These are phyloP conservation scores for Dinoponera quadriceps DNA, from an alignment of 1,140 invertebrate species.

Conservation along the genomic window DNA sequence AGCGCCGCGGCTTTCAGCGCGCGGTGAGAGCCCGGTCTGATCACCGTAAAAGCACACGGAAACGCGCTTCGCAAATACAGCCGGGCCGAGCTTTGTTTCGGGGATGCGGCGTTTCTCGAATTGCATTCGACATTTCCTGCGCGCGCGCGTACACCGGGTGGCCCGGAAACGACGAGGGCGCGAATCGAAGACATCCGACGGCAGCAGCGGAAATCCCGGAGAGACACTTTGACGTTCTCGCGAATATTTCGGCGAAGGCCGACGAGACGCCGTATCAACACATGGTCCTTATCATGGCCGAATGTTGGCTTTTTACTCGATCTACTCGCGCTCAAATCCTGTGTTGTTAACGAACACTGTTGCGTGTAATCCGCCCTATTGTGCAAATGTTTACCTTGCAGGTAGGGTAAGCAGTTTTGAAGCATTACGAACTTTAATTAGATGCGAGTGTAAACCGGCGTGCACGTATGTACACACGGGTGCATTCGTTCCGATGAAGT, in stretches of 20 bases:
- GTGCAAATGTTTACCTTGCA: slow-evolving; percentile 4
- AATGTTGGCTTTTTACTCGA: not conserved
- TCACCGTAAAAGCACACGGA: slow-evolving; percentile 78
- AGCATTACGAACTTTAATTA: slow-evolving; percentile 10
- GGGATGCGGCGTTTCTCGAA: slow-evolving; percentile 56
- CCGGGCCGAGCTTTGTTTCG: slow-evolving; percentile 68
- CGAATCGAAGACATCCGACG: slow-evolving; percentile 12
- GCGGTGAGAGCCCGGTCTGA: slow-evolving; percentile 69
- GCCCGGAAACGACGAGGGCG: slow-evolving; percentile 1
- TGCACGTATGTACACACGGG: too few relatives aligned
- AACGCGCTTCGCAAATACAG: slow-evolving; percentile 75
- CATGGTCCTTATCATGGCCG: not conserved
- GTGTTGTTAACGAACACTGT: not conserved
- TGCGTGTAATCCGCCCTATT: not conserved
- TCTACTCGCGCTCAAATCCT: not conserved
- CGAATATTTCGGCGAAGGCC: slow-evolving; percentile 12
- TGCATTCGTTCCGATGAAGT: not conserved
- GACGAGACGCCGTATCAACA: not conserved
- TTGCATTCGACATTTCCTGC: slow-evolving; percentile 73
- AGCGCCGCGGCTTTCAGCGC: slow-evolving; percentile 17
- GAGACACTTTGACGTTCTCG: slow-evolving; percentile 3
- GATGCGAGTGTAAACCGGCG: not conserved
- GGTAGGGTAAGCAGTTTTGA: not conserved
- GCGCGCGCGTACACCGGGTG: slow-evolving; percentile 30
- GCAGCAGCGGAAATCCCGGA: not conserved